Evolutionary conservation across 2,888 invertebrate species (phyloP).

Genomic region (Nomada fabriciana): DNA sequence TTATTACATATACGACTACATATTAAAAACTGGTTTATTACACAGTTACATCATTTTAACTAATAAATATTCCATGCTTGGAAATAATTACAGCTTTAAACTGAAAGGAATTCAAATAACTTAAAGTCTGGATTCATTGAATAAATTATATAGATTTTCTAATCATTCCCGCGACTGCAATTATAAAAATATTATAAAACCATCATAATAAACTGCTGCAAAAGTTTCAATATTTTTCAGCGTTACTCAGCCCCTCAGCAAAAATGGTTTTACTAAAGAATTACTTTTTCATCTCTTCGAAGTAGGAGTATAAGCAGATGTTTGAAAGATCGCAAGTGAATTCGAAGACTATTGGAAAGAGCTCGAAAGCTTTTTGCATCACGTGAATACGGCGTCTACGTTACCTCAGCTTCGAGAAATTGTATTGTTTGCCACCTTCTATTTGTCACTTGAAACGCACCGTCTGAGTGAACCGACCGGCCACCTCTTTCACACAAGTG

Average conservation of each 20-base stretch:
- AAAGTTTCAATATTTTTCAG: neutral
- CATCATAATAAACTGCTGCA: too few species aligned
- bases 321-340: conserved; percentile 3
- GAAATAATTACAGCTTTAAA: too few species aligned
- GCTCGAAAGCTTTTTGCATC: neutral
- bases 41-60: too few species aligned
- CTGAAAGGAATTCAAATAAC: too few species aligned
- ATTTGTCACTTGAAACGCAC: conserved; percentile 53
- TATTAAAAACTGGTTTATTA: too few species aligned
- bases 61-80: too few species aligned
- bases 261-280: neutral
- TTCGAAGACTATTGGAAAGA: conserved; percentile 1
- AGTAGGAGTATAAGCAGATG: neutral
- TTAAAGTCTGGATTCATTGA: too few species aligned
- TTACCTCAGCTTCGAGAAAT: conserved; percentile 5
- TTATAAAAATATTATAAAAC: too few species aligned
- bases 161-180: too few species aligned
- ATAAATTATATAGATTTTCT: too few species aligned
- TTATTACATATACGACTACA: too few species aligned
- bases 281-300: neutral
- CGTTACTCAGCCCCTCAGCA: neutral
- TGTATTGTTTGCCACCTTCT: conserved; percentile 45
- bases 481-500: conserved; percentile 69
- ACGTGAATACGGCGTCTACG: neutral
- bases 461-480: conserved; percentile 3